Evolutionary conservation across 1,140 invertebrate genomes (phyloP).

Genomic region (Musca domestica): DNA sequence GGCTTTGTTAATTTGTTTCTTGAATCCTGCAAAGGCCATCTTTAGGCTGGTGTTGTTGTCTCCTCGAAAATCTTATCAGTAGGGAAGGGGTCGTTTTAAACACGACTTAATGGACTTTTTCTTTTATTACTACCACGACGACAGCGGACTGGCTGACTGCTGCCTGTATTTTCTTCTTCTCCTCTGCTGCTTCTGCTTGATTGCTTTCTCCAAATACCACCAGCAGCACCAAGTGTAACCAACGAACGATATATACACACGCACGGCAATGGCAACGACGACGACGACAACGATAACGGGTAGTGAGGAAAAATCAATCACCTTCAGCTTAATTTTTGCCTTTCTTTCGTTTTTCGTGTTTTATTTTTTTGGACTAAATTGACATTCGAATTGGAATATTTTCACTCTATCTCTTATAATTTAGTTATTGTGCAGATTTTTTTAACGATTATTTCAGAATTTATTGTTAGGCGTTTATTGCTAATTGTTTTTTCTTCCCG

Average conservation of each 20-base stretch:
- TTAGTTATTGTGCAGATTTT: constrained; percentile 12
- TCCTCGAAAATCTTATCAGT: not conserved
- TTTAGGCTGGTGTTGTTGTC: constrained; percentile 30
- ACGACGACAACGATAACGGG: too few species aligned
- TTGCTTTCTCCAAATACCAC: too few species aligned
- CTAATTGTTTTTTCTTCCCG: too few species aligned
- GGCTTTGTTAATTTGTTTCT: constrained; percentile 98
- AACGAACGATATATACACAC: not conserved
- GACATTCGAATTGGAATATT: not conserved
- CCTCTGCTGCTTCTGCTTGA: too few species aligned
- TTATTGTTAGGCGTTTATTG: too few species aligned
- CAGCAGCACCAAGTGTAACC: too few species aligned
- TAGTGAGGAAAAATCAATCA: constrained; percentile 15
- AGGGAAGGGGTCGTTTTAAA: not conserved
- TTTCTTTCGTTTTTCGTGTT: not conserved
- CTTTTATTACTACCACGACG: not conserved
- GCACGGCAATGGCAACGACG: not conserved
- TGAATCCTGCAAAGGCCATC: constrained; percentile 96
- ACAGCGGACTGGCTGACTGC: too few species aligned
- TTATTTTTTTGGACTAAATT: constrained; percentile 7
- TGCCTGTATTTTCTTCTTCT: too few species aligned
- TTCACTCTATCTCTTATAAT: not conserved
- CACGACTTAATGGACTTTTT: not conserved
- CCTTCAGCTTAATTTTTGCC: not conserved
- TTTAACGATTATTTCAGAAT: too few species aligned